phyloP scores from a whole-genome alignment of 92 coral and sea anemone species.

The Paragorgia papillata region DNA sequence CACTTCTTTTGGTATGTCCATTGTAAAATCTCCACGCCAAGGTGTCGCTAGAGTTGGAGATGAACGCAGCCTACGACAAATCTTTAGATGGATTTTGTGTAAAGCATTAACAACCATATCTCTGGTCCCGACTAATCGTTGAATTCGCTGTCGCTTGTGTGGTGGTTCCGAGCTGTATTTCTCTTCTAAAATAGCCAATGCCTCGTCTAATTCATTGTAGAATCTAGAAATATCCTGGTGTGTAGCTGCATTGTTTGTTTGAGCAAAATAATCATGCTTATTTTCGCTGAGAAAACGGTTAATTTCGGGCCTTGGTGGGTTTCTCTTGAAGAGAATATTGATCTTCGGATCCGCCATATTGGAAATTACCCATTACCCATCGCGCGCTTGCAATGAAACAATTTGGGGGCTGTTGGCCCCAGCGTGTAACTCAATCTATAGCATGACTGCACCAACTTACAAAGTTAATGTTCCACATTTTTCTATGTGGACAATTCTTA shows the following conservation, averaged over 20 bases:
- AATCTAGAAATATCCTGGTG: constrained; percentile 39
- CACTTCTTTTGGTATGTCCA: constrained; percentile 62
- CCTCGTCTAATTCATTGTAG: constrained; percentile 50
- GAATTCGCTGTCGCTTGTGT: constrained; percentile 45
- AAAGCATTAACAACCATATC: constrained; percentile 55
- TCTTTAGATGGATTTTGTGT: constrained; percentile 56
- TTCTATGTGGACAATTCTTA: too few species aligned
- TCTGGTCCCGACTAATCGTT: constrained; percentile 52
- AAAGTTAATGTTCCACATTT: too few species aligned
- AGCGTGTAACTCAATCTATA: too few species aligned
- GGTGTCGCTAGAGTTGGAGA: constrained; percentile 50
- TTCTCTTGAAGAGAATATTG: constrained; percentile 20
- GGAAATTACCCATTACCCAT: constrained; percentile 20
- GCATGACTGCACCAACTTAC: too few species aligned
- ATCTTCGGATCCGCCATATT: constrained; percentile 34
- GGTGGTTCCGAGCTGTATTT: constrained; percentile 42
- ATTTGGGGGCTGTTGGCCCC: constrained; percentile 41
- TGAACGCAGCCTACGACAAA: constrained; percentile 48
- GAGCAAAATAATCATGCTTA: constrained; percentile 38
- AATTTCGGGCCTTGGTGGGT: constrained; percentile 46
- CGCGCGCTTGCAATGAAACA: constrained; percentile 31
- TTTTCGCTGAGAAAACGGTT: constrained; percentile 35
- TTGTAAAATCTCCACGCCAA: constrained; percentile 59
- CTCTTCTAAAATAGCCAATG: constrained; percentile 44
- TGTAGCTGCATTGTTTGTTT: constrained; percentile 39